Percentiles rank a stretch among this genome's conserved stretches.
Evolutionary conservation across 2,888 invertebrate species (phyloP).

Genomic region (Zhuqinia jingwanae): DNA sequence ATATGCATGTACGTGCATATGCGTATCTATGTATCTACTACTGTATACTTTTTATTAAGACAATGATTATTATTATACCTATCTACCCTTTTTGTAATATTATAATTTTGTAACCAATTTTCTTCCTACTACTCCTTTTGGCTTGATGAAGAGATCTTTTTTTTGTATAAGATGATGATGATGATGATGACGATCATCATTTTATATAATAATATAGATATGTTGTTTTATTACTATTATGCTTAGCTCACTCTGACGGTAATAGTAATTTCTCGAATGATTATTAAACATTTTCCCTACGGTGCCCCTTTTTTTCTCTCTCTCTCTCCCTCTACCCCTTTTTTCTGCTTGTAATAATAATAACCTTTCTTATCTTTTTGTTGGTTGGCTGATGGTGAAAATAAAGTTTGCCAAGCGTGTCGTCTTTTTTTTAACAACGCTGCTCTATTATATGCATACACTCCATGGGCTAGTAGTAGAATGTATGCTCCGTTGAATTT

Average conservation of each 20-base stretch:
- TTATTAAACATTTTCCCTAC: constrained; percentile 59
- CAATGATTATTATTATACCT: neutral
- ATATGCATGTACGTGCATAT: too few species aligned
- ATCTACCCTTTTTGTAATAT: constrained; percentile 11
- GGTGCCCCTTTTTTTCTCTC: constrained; percentile 45
- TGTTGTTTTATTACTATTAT: neutral
- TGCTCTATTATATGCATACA: neutral
- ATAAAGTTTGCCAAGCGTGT: constrained; percentile 58
- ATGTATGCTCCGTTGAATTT: constrained; percentile 39
- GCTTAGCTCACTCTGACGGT: neutral
- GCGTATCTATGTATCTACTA: too few species aligned
- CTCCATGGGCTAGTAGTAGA: too few species aligned
- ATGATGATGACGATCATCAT: neutral
- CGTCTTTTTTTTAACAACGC: constrained; percentile 3
- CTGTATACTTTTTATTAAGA: too few species aligned
- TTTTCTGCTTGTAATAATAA: constrained; percentile 9
- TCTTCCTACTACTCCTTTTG: neutral
- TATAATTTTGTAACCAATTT: constrained; percentile 24
- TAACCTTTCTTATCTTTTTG: constrained; percentile 53
- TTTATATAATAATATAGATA: constrained; percentile 2
- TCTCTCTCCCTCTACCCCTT: constrained; percentile 24
- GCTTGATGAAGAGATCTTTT: constrained; percentile 18
- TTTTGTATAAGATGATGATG: neutral
- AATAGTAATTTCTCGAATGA: constrained; percentile 50
- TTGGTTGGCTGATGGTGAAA: constrained; percentile 57